Conservation (phyloP, 2,797 vertebrate species). For the Phoxinus dragarum region DNA sequence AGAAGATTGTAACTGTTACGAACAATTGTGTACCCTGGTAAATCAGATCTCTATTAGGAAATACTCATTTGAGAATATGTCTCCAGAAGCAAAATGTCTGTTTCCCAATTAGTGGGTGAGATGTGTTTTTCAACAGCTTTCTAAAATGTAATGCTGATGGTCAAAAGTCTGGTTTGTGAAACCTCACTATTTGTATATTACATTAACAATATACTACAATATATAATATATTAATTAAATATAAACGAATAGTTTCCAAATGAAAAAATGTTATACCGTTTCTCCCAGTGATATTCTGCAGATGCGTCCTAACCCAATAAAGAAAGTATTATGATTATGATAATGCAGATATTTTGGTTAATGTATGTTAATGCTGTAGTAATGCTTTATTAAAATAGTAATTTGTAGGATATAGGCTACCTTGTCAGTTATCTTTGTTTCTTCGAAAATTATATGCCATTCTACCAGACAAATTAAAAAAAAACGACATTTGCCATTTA, state of each 20-base stretch:
- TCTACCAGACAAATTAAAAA: slow-evolving; percentile 43
- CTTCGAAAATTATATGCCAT: slow-evolving; percentile 14
- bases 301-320: background rate
- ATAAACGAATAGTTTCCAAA: background rate
- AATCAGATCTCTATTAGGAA: no score
- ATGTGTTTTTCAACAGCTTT: no score
- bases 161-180: no score
- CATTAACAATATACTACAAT: background rate
- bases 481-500: slow-evolving; percentile 7
- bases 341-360: background rate
- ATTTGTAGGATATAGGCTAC: background rate
- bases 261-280: background rate
- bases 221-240: background rate
- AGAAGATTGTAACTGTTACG: no score
- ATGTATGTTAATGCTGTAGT: background rate
- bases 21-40: background rate
- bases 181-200: background rate
- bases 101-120: no score
- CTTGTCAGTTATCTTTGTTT: slow-evolving; percentile 24
- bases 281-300: background rate
- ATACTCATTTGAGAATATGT: no score
- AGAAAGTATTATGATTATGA: background rate
- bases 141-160: no score
- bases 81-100: no score
- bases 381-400: background rate